These are phyloP conservation scores for Salminus brasiliensis DNA, from an alignment of 2,113 vertebrate genomes.

Conservation along the genomic window DNA sequence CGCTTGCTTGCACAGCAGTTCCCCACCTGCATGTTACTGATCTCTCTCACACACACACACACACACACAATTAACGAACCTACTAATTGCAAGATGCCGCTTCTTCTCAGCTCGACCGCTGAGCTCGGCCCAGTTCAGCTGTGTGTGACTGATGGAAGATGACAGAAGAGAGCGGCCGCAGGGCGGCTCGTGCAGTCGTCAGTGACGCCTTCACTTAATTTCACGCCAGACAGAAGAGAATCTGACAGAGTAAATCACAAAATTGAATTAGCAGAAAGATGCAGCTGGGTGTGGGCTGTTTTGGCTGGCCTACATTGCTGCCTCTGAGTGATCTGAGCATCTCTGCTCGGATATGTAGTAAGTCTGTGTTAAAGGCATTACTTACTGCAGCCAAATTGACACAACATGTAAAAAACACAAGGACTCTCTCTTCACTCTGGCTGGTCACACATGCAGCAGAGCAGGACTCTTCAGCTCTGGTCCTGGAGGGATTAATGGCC, in stretches of 20 bases:
- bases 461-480: no score
- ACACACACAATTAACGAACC: conserved; percentile 20
- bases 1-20: not conserved
- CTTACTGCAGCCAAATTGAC: not conserved
- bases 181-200: conserved; percentile 9
- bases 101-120: conserved; percentile 16
- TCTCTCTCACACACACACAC: no score
- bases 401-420: not conserved
- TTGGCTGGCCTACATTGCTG: not conserved
- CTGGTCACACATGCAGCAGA: not conserved
- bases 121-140: conserved; percentile 32
- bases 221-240: conserved; percentile 15
- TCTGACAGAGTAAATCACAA: conserved; percentile 17
- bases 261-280: conserved; percentile 29
- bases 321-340: not conserved
- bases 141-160: conserved; percentile 37
- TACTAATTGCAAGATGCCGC: not conserved
- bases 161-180: conserved; percentile 12
- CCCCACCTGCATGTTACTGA: not conserved
- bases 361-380: not conserved
- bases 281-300: conserved; percentile 8
- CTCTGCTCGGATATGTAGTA: not conserved
- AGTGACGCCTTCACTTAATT: conserved; percentile 17
- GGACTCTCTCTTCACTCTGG: not conserved
- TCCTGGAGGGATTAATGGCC: no score